Conservation (phyloP, 1,140 invertebrate genomes). For the Drosophila paulistorum region DNA sequence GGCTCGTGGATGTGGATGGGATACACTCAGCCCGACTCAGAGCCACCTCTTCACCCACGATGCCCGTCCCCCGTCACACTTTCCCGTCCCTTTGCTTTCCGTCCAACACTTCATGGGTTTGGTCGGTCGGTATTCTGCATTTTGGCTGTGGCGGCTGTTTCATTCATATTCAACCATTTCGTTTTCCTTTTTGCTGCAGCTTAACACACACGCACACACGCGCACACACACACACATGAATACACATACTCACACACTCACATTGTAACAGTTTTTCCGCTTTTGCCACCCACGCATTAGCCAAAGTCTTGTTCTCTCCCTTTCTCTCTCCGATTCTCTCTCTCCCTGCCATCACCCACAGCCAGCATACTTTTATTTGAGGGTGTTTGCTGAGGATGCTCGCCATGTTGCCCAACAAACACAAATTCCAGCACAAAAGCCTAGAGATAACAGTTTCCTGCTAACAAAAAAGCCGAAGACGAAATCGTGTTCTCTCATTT, state of each 20-base stretch:
- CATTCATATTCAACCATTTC: constrained; percentile 79
- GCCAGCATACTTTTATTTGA: constrained; percentile 60
- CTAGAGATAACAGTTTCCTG: constrained; percentile 59
- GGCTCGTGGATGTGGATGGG: constrained; percentile 44
- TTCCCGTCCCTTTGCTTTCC: not conserved
- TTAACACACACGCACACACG: constrained; percentile 32
- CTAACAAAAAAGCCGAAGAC: constrained; percentile 15
- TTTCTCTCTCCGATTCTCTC: not conserved
- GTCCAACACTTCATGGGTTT: not conserved
- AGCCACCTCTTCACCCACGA: not conserved
- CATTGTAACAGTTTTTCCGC: constrained; percentile 45
- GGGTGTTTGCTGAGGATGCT: constrained; percentile 76
- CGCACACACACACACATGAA: constrained; percentile 33
- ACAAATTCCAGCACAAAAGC: constrained; percentile 75
- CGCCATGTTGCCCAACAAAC: constrained; percentile 77
- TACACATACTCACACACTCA: constrained; percentile 15
- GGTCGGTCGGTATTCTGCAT: constrained; percentile 22
- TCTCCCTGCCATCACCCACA: not conserved
- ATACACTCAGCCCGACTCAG: constrained; percentile 13
- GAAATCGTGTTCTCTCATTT: not conserved
- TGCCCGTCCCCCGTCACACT: not conserved
- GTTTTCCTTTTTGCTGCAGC: constrained; percentile 64
- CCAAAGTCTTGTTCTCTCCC: constrained; percentile 24
- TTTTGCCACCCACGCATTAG: constrained; percentile 52
- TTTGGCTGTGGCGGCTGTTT: constrained; percentile 73